Evolutionary conservation across 1,140 invertebrate genomes (phyloP).

Genomic region (Globodera rostochiensis): DNA sequence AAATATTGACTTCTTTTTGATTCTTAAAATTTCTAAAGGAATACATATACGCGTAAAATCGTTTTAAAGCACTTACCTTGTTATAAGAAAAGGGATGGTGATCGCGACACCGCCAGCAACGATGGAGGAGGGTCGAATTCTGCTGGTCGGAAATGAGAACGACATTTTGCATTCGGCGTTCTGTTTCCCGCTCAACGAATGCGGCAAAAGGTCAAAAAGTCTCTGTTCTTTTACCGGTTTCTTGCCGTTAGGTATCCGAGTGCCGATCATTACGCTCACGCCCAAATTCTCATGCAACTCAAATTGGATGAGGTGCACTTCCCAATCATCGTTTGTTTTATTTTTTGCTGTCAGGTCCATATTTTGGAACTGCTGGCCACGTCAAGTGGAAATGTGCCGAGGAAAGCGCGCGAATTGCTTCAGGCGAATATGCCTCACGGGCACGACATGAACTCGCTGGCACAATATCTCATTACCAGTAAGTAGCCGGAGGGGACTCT

Average conservation of each 20-base stretch:
- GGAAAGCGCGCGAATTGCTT: constrained; percentile 52
- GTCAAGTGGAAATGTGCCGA: constrained; percentile 49
- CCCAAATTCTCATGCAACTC: constrained; percentile 54
- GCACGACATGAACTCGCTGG: constrained; percentile 54
- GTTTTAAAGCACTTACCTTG: neutral
- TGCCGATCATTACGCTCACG: constrained; percentile 61
- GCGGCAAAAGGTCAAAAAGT: constrained; percentile 55
- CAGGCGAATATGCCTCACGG: constrained; percentile 61
- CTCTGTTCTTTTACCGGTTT: neutral
- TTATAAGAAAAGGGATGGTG: constrained; percentile 3
- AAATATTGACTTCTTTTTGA: neutral
- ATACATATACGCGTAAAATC: neutral
- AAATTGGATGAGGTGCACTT: constrained; percentile 22
- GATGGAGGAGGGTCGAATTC: constrained; percentile 51
- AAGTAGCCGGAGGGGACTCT: too few species aligned
- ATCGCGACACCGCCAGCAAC: constrained; percentile 28
- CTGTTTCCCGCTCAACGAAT: constrained; percentile 54
- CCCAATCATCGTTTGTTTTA: neutral
- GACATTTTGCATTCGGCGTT: constrained; percentile 61
- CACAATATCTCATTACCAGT: constrained; percentile 50
- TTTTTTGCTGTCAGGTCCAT: constrained; percentile 43
- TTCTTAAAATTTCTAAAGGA: neutral
- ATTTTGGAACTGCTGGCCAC: constrained; percentile 63
- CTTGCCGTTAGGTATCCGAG: constrained; percentile 54
- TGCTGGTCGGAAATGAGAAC: constrained; percentile 60